phyloP scores from a whole-genome alignment of 2,113 vertebrate species.

The Tragelaphus imberbis region DNA sequence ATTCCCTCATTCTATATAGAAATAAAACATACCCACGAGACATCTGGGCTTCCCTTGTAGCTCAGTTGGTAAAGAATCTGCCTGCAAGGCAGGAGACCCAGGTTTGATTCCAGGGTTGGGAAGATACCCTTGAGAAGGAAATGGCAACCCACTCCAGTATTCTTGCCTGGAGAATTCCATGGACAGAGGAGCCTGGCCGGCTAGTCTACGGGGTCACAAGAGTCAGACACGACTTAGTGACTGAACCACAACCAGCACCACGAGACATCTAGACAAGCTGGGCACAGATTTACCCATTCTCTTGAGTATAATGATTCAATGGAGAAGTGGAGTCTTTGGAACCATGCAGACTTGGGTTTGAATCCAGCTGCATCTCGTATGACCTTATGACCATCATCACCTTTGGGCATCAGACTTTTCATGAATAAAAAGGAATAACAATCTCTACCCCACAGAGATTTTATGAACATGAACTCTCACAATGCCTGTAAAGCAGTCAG shows the following conservation, averaged over 20 bases:
- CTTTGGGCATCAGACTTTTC: background rate
- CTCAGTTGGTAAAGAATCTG: background rate
- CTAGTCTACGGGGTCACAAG: background rate
- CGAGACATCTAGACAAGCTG: background rate
- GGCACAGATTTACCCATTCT: background rate
- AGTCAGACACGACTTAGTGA: fast-evolving
- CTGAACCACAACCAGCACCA: background rate
- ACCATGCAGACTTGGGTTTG: background rate
- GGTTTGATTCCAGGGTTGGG: background rate
- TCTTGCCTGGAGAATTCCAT: background rate
- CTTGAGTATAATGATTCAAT: background rate
- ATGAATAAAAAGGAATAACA: background rate
- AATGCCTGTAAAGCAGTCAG: background rate
- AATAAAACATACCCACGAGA: background rate
- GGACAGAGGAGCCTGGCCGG: background rate
- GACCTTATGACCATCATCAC: background rate
- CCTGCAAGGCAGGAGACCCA: background rate
- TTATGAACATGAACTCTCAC: background rate
- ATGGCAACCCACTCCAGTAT: background rate
- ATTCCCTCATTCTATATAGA: background rate
- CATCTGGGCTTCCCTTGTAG: background rate
- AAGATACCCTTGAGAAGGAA: background rate
- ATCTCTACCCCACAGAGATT: background rate
- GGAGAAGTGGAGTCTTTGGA: background rate
- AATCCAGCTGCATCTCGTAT: background rate